A percentile compares a stretch with the other conserved stretches of the same genome.
These are phyloP conservation scores for Xiphorhynchus elegans DNA, from an alignment of 2,113 vertebrate species.

Conservation along the genomic window DNA sequence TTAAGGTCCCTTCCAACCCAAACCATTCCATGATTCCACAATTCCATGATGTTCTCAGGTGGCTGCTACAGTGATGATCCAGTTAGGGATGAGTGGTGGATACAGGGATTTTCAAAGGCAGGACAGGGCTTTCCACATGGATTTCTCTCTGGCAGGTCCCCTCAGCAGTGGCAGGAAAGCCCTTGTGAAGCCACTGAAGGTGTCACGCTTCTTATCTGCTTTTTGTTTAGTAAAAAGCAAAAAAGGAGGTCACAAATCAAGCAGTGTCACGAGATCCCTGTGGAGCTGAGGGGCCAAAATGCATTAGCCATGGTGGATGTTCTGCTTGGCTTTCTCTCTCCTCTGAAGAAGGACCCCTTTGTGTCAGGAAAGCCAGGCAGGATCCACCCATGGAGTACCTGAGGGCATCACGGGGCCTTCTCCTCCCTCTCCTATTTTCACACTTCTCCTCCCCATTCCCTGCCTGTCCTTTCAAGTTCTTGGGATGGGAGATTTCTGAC, in stretches of 20 bases:
- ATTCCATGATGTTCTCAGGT: background rate
- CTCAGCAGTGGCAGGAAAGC: background rate
- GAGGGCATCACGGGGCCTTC: constrained; percentile 8
- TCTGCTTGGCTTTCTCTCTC: constrained; percentile 39
- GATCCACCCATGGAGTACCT: constrained; percentile 48
- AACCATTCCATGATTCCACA: background rate
- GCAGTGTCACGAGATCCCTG: constrained; percentile 57
- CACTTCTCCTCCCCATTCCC: background rate
- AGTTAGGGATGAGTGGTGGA: background rate
- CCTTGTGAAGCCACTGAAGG: background rate
- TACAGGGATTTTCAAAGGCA: background rate
- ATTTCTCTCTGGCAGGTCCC: background rate
- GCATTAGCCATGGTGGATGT: constrained; percentile 62
- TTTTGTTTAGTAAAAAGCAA: background rate
- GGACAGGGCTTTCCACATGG: background rate
- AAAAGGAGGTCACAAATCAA: background rate
- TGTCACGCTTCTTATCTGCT: constrained; percentile 36
- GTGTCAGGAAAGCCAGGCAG: constrained; percentile 49
- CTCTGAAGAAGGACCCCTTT: constrained; percentile 55
- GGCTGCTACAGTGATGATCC: background rate
- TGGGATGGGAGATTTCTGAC: background rate
- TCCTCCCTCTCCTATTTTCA: background rate
- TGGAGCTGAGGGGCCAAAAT: constrained; percentile 52
- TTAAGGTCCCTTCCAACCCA: background rate
- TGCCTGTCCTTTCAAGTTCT: background rate